Evolutionary conservation across 2,797 vertebrate genomes (phyloP).

Genomic region (Simalia tracyae): DNA sequence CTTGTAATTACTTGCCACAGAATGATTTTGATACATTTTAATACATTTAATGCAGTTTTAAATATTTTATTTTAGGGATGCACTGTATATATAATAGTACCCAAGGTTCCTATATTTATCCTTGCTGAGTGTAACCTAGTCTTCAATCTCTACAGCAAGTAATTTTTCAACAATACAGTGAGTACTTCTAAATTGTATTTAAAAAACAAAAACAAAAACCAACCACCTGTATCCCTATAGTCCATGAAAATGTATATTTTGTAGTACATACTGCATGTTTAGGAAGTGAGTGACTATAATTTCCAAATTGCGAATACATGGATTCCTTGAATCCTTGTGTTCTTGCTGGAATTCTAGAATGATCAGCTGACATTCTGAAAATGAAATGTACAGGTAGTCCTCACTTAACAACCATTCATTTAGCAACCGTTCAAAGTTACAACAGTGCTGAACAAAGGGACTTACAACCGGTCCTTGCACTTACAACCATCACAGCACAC

Average conservation of each 20-base stretch:
- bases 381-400: background rate
- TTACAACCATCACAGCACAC: too few relatives aligned
- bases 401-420: too few relatives aligned
- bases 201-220: background rate
- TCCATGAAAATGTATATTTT: background rate
- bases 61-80: background rate
- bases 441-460: too few relatives aligned
- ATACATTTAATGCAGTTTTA: too few relatives aligned
- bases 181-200: background rate
- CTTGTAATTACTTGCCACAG: background rate
- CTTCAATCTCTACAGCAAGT: background rate
- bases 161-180: background rate
- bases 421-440: too few relatives aligned
- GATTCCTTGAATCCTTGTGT: background rate
- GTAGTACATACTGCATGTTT: fast-evolving
- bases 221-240: background rate
- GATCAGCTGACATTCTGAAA: background rate
- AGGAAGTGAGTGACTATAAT: background rate
- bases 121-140: background rate
- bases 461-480: too few relatives aligned
- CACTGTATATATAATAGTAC: background rate
- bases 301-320: background rate
- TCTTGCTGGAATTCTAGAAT: background rate
- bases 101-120: background rate
- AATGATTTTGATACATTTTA: background rate